A percentile compares a stretch with the other conserved stretches of the same genome.
Conservation (phyloP, 1,140 invertebrate species). For the Aphaenogaster ashmeadi region DNA sequence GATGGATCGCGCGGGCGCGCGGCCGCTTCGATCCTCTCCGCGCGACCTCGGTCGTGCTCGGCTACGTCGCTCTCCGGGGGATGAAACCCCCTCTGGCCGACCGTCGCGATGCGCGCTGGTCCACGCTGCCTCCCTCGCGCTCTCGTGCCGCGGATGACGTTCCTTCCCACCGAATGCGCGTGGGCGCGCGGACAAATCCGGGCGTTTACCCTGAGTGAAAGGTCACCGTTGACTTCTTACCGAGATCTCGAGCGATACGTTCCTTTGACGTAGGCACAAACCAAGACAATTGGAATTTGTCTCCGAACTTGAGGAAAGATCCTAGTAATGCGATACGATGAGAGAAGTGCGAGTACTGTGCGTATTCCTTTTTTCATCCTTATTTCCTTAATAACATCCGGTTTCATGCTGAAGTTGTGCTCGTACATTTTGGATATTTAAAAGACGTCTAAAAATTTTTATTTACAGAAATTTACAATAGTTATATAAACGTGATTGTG, state of each 20-base stretch:
- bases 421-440: background rate
- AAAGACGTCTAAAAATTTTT: constrained; percentile 28
- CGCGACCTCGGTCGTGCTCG: constrained; percentile 64
- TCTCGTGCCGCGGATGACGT: background rate
- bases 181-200: constrained; percentile 44
- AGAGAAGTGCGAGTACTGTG: background rate
- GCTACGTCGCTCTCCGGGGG: constrained; percentile 32
- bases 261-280: background rate
- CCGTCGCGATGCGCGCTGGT: constrained; percentile 14
- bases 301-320: background rate
- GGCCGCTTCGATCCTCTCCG: constrained; percentile 66
- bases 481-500: constrained; percentile 9
- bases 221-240: constrained; percentile 28
- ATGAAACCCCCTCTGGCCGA: constrained; percentile 34
- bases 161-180: background rate
- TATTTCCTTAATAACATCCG: background rate
- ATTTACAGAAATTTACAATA: constrained; percentile 59
- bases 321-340: background rate
- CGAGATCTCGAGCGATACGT: background rate
- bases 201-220: constrained; percentile 56
- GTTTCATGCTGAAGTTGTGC: background rate
- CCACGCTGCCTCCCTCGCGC: background rate
- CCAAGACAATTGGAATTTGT: constrained; percentile 13
- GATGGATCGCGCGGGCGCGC: constrained; percentile 31
- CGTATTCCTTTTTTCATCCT: background rate